Evolutionary conservation across 2,113 vertebrate genomes (phyloP).

Genomic region (Nesospiza acunhae): DNA sequence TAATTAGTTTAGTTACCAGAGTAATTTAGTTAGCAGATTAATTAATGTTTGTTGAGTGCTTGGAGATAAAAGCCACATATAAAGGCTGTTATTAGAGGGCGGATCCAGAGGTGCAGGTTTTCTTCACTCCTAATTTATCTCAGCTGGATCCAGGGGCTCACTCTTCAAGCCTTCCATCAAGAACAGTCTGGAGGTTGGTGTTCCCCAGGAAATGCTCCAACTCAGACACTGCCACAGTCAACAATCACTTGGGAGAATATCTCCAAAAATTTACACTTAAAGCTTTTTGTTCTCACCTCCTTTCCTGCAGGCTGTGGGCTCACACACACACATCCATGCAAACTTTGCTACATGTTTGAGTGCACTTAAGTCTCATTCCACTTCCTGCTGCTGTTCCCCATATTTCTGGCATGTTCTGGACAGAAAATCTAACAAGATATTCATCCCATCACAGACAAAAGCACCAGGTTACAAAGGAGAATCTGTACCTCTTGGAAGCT

Average conservation of each 20-base stretch:
- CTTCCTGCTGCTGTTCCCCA: background rate
- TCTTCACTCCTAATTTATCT: background rate
- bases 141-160: background rate
- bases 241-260: background rate
- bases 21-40: conserved; percentile 72
- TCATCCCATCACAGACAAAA: background rate
- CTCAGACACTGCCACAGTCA: background rate
- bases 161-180: background rate
- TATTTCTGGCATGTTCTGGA: accelerated
- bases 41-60: conserved; percentile 65
- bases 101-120: background rate
- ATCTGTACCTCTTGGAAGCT: conserved; percentile 46
- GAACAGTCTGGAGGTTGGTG: background rate
- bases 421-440: background rate
- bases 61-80: conserved; percentile 42
- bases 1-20: conserved; percentile 73
- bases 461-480: background rate
- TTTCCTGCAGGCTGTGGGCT: background rate
- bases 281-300: background rate
- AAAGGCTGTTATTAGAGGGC: conserved; percentile 2
- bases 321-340: accelerated
- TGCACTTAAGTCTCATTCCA: background rate
- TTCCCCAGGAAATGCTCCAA: background rate
- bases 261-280: background rate
- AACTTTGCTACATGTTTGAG: accelerated